phyloP scores from a whole-genome alignment of 2,888 invertebrate species.

The Stramonita haemastoma region DNA sequence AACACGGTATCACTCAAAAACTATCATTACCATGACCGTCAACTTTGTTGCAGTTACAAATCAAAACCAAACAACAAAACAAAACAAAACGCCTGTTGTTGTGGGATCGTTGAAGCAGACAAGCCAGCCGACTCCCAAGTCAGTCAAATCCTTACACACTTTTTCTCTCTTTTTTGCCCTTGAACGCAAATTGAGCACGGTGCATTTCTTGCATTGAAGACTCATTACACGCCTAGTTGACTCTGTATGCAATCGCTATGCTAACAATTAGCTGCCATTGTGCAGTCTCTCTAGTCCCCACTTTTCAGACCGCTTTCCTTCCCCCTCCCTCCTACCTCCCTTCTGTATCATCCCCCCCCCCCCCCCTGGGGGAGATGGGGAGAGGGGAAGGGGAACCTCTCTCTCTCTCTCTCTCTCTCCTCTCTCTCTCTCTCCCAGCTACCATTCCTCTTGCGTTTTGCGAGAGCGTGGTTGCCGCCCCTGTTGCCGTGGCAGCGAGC shows the following conservation, averaged over 20 bases:
- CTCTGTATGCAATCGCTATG: background rate
- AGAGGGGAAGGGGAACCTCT: background rate
- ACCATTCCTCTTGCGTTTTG: background rate
- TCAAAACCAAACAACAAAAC: background rate
- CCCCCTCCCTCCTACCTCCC: background rate
- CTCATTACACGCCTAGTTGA: background rate
- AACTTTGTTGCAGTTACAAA: background rate
- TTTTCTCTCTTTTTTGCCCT: background rate
- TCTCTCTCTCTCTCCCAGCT: background rate
- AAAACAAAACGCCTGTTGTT: background rate
- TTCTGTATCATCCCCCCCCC: no score
- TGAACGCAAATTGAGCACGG: background rate
- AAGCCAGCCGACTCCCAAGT: background rate
- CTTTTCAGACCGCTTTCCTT: background rate
- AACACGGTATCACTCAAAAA: background rate
- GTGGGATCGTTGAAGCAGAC: no score
- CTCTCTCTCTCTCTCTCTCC: background rate
- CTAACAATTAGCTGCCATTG: background rate
- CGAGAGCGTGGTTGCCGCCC: background rate
- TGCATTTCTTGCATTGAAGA: background rate
- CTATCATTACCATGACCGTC: no score
- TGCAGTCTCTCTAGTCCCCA: background rate
- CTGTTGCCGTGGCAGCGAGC: conserved; percentile 21
- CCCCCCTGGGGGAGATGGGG: no score
- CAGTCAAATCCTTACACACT: background rate